Evolutionary conservation across 2,797 vertebrate species (phyloP).

Genomic region (Bradypus variegatus): DNA sequence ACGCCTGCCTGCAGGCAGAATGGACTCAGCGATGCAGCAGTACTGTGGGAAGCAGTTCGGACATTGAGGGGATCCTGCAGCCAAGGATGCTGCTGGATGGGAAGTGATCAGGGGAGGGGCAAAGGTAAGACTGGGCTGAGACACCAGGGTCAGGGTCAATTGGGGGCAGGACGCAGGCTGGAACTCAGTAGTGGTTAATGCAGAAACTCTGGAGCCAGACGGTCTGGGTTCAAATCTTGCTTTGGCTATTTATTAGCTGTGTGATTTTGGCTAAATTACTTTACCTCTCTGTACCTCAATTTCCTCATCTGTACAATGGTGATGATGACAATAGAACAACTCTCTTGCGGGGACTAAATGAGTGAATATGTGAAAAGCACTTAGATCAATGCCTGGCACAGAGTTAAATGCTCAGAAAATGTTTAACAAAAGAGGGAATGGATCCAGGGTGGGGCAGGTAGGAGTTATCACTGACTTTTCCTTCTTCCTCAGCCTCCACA

Average conservation of each 20-base stretch:
- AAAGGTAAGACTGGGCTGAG: neutral
- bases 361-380: neutral
- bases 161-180: neutral
- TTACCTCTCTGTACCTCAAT: neutral
- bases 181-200: neutral
- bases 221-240: neutral
- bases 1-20: neutral
- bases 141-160: neutral
- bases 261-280: neutral
- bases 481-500: neutral
- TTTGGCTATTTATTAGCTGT: neutral
- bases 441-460: neutral
- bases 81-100: neutral
- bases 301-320: neutral
- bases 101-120: neutral
- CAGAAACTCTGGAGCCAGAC: neutral
- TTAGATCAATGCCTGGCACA: neutral
- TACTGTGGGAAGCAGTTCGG: neutral
- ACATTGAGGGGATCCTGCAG: neutral
- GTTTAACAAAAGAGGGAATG: neutral
- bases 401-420: neutral
- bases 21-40: no score
- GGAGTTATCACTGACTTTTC: neutral
- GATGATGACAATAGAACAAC: neutral
- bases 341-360: neutral